Base-by-base conservation (phyloP, 2,797 vertebrate genomes). In the Sandelia bainsii region DNA sequence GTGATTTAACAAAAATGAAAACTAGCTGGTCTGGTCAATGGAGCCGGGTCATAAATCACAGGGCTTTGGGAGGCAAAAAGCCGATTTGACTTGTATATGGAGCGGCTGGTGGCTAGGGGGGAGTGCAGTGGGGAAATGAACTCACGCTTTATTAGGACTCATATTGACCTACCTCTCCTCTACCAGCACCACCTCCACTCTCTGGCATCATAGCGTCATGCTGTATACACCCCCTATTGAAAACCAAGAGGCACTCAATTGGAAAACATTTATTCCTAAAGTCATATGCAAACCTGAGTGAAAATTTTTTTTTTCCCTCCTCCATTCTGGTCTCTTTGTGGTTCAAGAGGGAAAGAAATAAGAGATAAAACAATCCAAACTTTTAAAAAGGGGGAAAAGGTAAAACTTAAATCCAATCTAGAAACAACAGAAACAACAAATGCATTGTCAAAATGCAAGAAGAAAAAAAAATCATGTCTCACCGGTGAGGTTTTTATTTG, bases 1-100 rank as follows among this genome's bases (percentile, higher is more conserved):
- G 94, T 95, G 95, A 96, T 96, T 97, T 98, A 97, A 97, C 96
- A 97, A 98, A 98, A 97, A 97, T 97, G 96, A 97, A 97, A 97
- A 98, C 96, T 96, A 96, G 96, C 96, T 96, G 94, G 95, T 96
- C 95, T 94, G 94, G 95, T 96, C 96, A 96, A 96, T 96, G 96
- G 96, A 96, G 96, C 95, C 93, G 85, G 95, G 93, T 96, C 96
- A 98, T 98, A 97, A 98, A 98, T 98, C 96, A 98, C 94, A 84
- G 95, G 93, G 95, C 94, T 93, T 92, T 91, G 90, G 94, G 95
- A 96, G 96, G 96, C 86, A 93, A 96, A 96, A 96, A 96, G 94
- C 94, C 94, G 93, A 97, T 97, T 96, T 97, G 96, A 97, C 96
- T 97, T 98, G 96, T 97, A 97, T 97, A 96, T 97, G 94, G 96